Conservation (phyloP, 2,113 vertebrate genomes). For the Chamaetylas fuelleborni region DNA sequence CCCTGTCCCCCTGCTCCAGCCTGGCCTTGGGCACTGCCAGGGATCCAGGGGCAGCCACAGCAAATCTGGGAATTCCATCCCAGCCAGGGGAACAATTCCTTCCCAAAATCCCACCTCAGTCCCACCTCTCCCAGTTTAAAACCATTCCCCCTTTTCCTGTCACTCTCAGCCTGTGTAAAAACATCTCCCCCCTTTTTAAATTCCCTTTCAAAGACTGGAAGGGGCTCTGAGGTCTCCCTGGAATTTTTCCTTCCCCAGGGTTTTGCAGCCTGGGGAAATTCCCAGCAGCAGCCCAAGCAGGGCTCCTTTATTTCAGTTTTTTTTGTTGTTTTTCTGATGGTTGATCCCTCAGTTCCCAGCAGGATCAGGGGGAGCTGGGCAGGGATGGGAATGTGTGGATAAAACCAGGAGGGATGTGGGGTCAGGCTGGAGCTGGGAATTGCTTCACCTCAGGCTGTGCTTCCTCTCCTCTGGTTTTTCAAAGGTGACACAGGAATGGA, state of each 20-base stretch:
- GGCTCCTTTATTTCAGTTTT: background rate
- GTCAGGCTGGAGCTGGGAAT: background rate
- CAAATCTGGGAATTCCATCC: background rate
- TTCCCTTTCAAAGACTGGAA: background rate
- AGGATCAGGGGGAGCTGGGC: conserved; percentile 6
- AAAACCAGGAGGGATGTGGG: background rate
- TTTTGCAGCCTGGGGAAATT: background rate
- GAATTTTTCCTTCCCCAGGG: background rate
- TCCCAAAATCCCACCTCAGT: background rate
- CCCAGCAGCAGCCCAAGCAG: background rate
- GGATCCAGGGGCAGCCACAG: background rate
- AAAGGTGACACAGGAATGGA: background rate
- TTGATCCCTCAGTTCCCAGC: background rate
- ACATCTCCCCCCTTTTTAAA: background rate
- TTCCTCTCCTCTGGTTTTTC: background rate
- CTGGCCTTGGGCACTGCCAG: background rate
- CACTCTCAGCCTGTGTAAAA: too few species aligned
- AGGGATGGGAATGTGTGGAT: background rate
- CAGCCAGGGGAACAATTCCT: background rate
- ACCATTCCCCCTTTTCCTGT: background rate
- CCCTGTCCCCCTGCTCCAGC: background rate
- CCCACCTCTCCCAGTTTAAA: background rate
- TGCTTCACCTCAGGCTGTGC: background rate
- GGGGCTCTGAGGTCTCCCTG: background rate
- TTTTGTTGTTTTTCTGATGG: background rate